These are phyloP conservation scores for Lepidostoma basale DNA, from an alignment of 1,140 invertebrate genomes.

Conservation along the genomic window DNA sequence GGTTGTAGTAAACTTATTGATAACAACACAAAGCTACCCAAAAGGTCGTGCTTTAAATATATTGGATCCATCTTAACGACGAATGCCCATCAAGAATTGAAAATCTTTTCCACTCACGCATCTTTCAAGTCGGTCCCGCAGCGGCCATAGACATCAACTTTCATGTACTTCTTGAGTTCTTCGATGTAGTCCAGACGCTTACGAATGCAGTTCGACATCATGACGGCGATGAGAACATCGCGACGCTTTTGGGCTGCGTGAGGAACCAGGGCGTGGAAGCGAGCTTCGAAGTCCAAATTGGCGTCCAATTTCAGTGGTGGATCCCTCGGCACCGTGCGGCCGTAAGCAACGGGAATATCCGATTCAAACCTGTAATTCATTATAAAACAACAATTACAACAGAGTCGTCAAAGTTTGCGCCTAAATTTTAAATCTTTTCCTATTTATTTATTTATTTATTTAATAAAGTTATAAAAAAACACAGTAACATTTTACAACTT, in stretches of 20 bases:
- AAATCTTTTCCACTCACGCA: neutral
- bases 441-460: neutral
- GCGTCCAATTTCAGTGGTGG: neutral
- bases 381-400: too few relatives aligned
- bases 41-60: too few relatives aligned
- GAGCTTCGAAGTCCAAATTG: neutral
- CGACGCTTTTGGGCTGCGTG: slow-evolving; percentile 46
- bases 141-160: slow-evolving; percentile 64
- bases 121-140: slow-evolving; percentile 51
- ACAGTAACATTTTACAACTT: too few relatives aligned
- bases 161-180: slow-evolving; percentile 61
- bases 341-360: slow-evolving; percentile 69
- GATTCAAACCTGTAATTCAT: slow-evolving; percentile 62
- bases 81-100: too few relatives aligned
- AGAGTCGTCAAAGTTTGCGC: too few relatives aligned
- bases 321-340: slow-evolving; percentile 53
- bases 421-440: too few relatives aligned
- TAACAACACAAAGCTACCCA: too few relatives aligned
- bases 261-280: neutral
- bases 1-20: too few relatives aligned
- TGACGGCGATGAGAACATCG: slow-evolving; percentile 59
- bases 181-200: slow-evolving; percentile 62
- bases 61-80: too few relatives aligned
- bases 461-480: too few relatives aligned
- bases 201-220: slow-evolving; percentile 67